phyloP scores from a whole-genome alignment of 2,797 vertebrate species.

The Pseudopleuronectes americanus region DNA sequence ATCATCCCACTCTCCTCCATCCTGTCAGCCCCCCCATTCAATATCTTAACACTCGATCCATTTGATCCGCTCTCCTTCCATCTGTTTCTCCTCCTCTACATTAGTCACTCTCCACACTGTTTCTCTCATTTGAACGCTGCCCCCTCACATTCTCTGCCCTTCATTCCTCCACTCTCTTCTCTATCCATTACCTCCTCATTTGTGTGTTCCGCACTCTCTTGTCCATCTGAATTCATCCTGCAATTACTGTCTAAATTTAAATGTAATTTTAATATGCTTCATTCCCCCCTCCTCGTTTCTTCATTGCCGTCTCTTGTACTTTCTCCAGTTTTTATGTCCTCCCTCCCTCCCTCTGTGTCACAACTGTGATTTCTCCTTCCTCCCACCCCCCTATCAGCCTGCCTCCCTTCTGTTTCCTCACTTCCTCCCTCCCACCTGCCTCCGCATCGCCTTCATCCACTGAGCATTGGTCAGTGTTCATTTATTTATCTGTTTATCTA shows the following conservation, averaged over 20 bases:
- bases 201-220: constrained; percentile 26
- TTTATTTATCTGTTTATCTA: constrained; percentile 58
- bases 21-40: constrained; percentile 7
- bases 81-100: constrained; percentile 34
- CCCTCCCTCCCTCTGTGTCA: constrained; percentile 11
- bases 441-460: constrained; percentile 21
- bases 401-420: constrained; percentile 1
- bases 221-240: constrained; percentile 24
- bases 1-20: neutral
- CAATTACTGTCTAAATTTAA: constrained; percentile 42
- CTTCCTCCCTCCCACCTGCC: constrained; percentile 14
- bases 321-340: constrained; percentile 16
- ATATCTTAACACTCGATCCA: constrained; percentile 6
- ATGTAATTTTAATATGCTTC: constrained; percentile 33
- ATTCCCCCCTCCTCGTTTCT: constrained; percentile 1
- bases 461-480: constrained; percentile 42
- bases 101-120: constrained; percentile 21
- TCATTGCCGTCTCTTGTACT: neutral
- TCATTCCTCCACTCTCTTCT: constrained; percentile 10
- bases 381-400: constrained; percentile 11
- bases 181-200: constrained; percentile 44
- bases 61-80: constrained; percentile 23
- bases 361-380: constrained; percentile 34
- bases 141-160: constrained; percentile 32
- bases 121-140: constrained; percentile 34